Conservation (phyloP, 2,888 invertebrate genomes). For the Thereva nobilitata region DNA sequence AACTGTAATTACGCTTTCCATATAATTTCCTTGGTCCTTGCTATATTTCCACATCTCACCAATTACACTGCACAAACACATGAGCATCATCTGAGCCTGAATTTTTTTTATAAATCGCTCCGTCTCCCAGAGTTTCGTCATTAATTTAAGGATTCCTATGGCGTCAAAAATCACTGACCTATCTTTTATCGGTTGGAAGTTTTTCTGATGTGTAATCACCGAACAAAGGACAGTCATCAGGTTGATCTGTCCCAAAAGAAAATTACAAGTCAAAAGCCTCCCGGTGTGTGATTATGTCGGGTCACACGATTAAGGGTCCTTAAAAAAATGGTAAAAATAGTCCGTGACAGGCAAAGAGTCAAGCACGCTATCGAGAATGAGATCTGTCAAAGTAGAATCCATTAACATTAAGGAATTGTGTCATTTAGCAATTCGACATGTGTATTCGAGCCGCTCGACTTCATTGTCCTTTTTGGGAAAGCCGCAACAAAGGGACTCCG, state of each 20-base stretch:
- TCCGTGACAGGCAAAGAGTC: constrained; percentile 29
- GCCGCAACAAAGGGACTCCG: constrained; percentile 35
- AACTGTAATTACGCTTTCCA: neutral
- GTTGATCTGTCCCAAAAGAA: constrained; percentile 29
- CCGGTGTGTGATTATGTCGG: constrained; percentile 36
- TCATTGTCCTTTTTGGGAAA: constrained; percentile 35
- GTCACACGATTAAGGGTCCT: constrained; percentile 39
- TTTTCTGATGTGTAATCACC: constrained; percentile 21
- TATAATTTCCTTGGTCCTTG: too few relatives aligned
- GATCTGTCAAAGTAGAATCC: constrained; percentile 39
- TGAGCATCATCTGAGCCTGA: too few relatives aligned
- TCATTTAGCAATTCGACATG: constrained; percentile 43
- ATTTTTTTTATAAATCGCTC: too few relatives aligned
- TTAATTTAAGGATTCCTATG: neutral
- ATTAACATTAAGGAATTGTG: constrained; percentile 40
- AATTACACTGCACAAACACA: too few relatives aligned
- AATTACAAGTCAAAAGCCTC: constrained; percentile 17
- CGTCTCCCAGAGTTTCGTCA: too few relatives aligned
- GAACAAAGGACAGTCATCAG: constrained; percentile 26
- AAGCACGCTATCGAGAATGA: constrained; percentile 30
- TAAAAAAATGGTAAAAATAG: constrained; percentile 17
- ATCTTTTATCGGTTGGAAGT: neutral
- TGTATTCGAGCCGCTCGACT: constrained; percentile 33
- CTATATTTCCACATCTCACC: too few relatives aligned
- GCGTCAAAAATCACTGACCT: constrained; percentile 29